Conservation (phyloP, 1,140 invertebrate species). For the Papilio helenus region DNA sequence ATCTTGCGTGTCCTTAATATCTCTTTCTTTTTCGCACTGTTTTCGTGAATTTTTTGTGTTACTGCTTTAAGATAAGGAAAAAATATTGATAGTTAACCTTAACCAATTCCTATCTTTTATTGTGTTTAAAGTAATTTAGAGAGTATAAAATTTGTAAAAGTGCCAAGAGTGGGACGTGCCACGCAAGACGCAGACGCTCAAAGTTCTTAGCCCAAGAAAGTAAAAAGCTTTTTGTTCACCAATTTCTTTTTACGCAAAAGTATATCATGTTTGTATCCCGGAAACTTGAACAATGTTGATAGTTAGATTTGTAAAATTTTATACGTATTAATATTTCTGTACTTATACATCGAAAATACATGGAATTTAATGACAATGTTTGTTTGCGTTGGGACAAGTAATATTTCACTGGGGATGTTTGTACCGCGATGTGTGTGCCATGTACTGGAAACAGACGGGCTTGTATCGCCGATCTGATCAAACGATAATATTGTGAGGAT, state of each 20-base stretch:
- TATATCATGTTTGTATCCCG: neutral
- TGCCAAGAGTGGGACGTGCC: neutral
- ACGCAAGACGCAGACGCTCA: neutral
- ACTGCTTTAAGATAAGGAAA: conserved; percentile 50
- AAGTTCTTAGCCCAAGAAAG: neutral
- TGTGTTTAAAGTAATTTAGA: neutral
- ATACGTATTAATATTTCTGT: neutral
- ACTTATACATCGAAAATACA: neutral
- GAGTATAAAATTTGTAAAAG: neutral
- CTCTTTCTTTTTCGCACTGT: conserved; percentile 62
- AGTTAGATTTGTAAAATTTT: neutral
- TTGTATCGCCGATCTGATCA: conserved; percentile 58
- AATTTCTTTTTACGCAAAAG: neutral
- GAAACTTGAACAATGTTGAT: neutral
- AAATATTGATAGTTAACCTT: conserved; percentile 43
- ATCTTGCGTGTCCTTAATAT: conserved; percentile 75
- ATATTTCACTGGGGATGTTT: neutral
- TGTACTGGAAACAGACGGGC: conserved; percentile 17
- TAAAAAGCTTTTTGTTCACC: neutral
- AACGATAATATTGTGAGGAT: conserved; percentile 54
- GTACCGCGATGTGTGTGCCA: neutral
- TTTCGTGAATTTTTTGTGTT: conserved; percentile 60
- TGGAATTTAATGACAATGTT: conserved; percentile 13
- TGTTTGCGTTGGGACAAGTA: neutral
- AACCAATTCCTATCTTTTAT: neutral